Conservation (phyloP, 2,888 invertebrate genomes). For the Mimachlamys varia region DNA sequence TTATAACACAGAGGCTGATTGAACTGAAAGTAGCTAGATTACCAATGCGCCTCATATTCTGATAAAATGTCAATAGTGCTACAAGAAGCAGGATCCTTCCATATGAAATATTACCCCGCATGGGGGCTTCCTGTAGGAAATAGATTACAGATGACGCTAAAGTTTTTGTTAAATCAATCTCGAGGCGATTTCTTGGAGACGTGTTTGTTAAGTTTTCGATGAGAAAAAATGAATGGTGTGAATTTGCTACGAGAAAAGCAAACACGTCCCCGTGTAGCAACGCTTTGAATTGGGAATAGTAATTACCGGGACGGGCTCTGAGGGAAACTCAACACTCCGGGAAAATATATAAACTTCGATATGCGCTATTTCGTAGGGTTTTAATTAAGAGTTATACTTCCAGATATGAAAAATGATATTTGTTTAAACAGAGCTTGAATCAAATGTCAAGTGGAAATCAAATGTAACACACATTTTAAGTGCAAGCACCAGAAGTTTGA, state of each 20-base stretch:
- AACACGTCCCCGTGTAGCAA: neutral
- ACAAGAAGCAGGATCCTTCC: neutral
- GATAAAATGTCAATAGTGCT: neutral
- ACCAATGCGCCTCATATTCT: neutral
- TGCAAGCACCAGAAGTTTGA: no score
- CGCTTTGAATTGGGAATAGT: neutral
- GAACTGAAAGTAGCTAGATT: neutral
- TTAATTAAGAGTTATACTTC: neutral
- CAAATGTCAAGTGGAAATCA: neutral
- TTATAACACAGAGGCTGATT: neutral
- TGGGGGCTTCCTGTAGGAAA: neutral
- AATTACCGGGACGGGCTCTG: neutral
- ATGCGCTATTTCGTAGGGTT: neutral
- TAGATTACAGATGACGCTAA: neutral
- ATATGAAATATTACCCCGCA: conserved; percentile 22
- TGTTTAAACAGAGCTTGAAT: neutral
- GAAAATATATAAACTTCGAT: neutral
- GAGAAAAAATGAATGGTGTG: neutral
- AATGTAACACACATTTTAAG: neutral
- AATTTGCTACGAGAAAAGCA: neutral
- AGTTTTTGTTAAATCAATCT: neutral
- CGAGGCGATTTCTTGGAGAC: neutral
- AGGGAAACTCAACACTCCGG: neutral
- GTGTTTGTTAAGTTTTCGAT: neutral
- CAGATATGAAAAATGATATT: neutral